Evolutionary conservation across 2,113 vertebrate species (phyloP), one percentile per base, ranked within the genome.

Genomic region (Tonatia bakeri): DNA sequence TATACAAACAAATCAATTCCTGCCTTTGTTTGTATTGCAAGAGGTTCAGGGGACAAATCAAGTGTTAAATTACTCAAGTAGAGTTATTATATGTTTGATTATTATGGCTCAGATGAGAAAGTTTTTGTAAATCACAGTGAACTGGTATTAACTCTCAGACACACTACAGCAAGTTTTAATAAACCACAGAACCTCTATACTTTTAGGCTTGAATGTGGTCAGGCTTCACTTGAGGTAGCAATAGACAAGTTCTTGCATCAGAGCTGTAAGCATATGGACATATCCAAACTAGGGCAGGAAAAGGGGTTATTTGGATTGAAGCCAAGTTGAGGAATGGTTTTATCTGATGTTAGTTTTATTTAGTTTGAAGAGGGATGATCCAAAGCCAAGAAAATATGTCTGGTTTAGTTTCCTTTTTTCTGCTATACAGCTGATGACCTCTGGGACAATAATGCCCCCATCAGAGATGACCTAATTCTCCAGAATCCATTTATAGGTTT

Each of bases 91-190:
- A 19, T 91, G 50, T 91, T 97, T 94, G 95, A 70, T 94, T 96
- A 95, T 65, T 85, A 45, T 1, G 12, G 64, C 94, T 97, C 85
- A 81, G 50, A 19, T 52, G 70, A 93, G 88, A 97, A 96, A 79
- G 70, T 64, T 96, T 95, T 72, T 96, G 79, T 52, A 96, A 98
- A 95, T 94, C 89, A 47, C 96, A 94, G 33, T 77, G 81, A 96
- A 73, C n/a, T 95, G 45, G 70, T 75, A 95, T 97, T 96, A 85
- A 56, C 67, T 89, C 79, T 86, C 70, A 96, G 79, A 24, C 72
- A 76, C 38, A 26, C 82, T 76, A 65, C 75, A 90, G 70, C 20
- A 77, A 38, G 13, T 40, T 95, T 96, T 95, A 94, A 86, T 47
- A 90, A 94, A 59, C 75, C 59, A 0, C 8, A 31, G 3, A 52